Evolutionary conservation across 23 tunicate genomes (phyloP).

Genomic region (Halocynthia aurantium): DNA sequence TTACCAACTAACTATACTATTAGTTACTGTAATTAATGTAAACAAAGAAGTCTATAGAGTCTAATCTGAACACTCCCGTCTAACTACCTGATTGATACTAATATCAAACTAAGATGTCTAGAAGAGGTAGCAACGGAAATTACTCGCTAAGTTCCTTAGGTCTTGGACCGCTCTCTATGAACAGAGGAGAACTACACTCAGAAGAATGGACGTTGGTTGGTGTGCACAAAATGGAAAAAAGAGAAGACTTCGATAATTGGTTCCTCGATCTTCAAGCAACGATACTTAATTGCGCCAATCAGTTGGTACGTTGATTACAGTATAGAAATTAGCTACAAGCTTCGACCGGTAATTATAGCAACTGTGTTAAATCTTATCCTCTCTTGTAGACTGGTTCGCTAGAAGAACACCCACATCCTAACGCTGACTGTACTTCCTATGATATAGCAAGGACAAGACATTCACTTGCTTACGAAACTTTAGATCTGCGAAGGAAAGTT

Average conservation of each 20-base stretch:
- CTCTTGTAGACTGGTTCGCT: constrained; percentile 32
- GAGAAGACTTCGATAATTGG: constrained; percentile 68
- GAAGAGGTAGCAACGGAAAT: constrained; percentile 20
- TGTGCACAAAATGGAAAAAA: constrained; percentile 79
- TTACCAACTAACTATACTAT: too few species aligned
- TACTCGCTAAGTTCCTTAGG: constrained; percentile 25
- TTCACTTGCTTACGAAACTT: constrained; percentile 48
- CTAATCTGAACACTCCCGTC: too few species aligned
- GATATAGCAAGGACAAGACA: constrained; percentile 35
- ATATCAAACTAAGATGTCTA: constrained; percentile 4
- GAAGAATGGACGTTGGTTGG: constrained; percentile 84
- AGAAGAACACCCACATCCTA: constrained; percentile 71
- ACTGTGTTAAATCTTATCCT: neutral
- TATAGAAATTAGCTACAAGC: neutral
- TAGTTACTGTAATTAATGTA: too few species aligned
- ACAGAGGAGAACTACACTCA: constrained; percentile 49
- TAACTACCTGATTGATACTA: neutral
- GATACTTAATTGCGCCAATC: constrained; percentile 63
- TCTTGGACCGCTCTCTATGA: constrained; percentile 29
- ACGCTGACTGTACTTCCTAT: constrained; percentile 38
- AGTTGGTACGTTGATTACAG: constrained; percentile 39
- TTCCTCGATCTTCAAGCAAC: constrained; percentile 74
- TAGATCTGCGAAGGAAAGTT: constrained; percentile 1
- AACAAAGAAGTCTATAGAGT: too few species aligned
- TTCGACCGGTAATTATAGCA: neutral